Evolutionary conservation across 2,888 invertebrate species (phyloP).

Genomic region (Luperina nickerlii): DNA sequence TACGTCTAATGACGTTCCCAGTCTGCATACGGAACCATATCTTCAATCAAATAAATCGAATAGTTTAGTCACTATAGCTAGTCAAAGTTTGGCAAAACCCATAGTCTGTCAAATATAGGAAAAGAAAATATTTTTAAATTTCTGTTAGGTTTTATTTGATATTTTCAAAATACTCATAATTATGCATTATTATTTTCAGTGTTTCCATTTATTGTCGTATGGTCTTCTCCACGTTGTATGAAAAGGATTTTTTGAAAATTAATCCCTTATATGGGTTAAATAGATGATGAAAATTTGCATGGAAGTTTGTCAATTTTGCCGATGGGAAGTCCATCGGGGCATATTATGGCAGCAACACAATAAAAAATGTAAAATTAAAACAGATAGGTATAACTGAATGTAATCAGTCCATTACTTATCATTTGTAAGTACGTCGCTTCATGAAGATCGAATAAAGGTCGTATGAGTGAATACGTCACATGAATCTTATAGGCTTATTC

Average conservation of each 20-base stretch:
- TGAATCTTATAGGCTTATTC: not conserved
- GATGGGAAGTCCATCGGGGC: not conserved
- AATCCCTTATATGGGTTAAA: not conserved
- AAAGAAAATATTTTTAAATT: too few species aligned
- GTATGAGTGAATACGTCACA: conserved; percentile 1
- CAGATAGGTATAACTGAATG: conserved; percentile 1
- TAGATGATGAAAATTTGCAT: not conserved
- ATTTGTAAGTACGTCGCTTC: not conserved
- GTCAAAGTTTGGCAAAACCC: too few species aligned
- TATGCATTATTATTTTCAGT: too few species aligned
- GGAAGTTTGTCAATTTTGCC: not conserved
- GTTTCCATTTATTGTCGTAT: too few species aligned
- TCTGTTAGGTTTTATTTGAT: too few species aligned
- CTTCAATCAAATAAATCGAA: too few species aligned
- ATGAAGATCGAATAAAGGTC: conserved; percentile 53
- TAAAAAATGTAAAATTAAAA: conserved; percentile 1
- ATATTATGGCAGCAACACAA: not conserved
- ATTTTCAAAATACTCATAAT: too few species aligned
- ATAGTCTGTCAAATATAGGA: too few species aligned
- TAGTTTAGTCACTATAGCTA: too few species aligned
- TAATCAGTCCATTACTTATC: conserved; percentile 37
- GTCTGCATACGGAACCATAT: too few species aligned
- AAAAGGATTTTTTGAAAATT: not conserved
- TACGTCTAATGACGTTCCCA: too few species aligned
- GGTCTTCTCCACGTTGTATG: too few species aligned